Base-by-base conservation (phyloP, 92 coral and sea anemone genomes). In the Porites cylindrica region DNA sequence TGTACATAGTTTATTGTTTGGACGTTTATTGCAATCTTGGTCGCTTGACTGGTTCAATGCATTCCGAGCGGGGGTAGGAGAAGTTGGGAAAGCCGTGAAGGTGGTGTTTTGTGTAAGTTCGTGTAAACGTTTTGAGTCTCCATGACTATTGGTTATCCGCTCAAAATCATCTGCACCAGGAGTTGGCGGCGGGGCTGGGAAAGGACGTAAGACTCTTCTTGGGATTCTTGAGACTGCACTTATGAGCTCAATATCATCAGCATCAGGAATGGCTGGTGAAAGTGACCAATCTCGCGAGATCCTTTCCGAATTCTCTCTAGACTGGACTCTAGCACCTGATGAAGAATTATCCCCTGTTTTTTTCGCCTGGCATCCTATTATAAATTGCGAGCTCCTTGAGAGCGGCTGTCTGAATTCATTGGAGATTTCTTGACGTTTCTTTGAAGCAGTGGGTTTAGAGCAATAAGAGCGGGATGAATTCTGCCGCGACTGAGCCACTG, bases 111-210 rank as follows among this genome's bases (percentile, higher is more conserved):
- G 47, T 38, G 47, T 38, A 50, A 60, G 26, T 43, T 13, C 26
- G 13, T 58, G 82, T 23, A 26, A 20, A 13, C 4, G 47, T 38
- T 61, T 59, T 10, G 66, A 47, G 6, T 11, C 14, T 23, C 51
- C 58, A 66, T 11, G 14, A 14, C 17, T 10, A 56, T 56, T 10
- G 5, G 61, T 59, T 56, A 16, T 9, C 20, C 43, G 51, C 32
- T 51, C 87, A 82, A 76, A 38, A 77, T 82, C 88, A 23, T 56
- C 52, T 53, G 54, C 23, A 18, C 88, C 88, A 52, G 83, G 78
- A 21, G 88, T 75, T 23, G 47, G 29, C 54, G 83, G 66, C 68
- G 79, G 88, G 17, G 81, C 80, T 59, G 80, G 85, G 16, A 54
- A 51, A 60, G 51, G 24, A 26, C 26, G 21, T 58, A 77, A 61